Percentiles rank a stretch among this genome's conserved stretches.
These are phyloP conservation scores for Mesoclemmys tuberculata DNA, from an alignment of 2,113 vertebrate genomes.

Conservation along the genomic window DNA sequence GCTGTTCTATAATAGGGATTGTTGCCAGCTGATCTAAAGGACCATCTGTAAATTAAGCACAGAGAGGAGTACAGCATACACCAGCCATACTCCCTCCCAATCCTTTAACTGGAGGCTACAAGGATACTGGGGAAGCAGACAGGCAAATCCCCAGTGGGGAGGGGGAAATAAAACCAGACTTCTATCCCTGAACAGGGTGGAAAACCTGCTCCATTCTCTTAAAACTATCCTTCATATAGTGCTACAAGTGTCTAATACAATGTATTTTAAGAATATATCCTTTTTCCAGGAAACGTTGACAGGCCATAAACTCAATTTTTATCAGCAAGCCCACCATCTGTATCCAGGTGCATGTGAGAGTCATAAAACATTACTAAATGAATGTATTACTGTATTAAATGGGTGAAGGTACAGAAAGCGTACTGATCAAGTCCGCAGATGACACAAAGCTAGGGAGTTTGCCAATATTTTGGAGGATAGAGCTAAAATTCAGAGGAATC, in stretches of 20 bases:
- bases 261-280: background rate
- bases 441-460: background rate
- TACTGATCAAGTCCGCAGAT: background rate
- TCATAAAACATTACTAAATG: background rate
- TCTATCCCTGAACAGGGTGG: background rate
- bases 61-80: no score
- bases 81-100: background rate
- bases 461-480: background rate
- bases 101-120: background rate
- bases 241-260: background rate
- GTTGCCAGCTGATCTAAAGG: no score
- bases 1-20: no score
- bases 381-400: background rate
- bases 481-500: background rate
- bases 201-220: background rate
- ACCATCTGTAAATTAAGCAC: no score
- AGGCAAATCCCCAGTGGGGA: background rate
- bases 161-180: background rate
- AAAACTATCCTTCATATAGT: no score
- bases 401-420: background rate
- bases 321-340: background rate
- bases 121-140: background rate
- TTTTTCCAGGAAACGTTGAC: background rate
- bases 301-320: background rate
- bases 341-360: background rate